phyloP scores from a whole-genome alignment of 2,888 invertebrate genomes.

The Elysia crispata region DNA sequence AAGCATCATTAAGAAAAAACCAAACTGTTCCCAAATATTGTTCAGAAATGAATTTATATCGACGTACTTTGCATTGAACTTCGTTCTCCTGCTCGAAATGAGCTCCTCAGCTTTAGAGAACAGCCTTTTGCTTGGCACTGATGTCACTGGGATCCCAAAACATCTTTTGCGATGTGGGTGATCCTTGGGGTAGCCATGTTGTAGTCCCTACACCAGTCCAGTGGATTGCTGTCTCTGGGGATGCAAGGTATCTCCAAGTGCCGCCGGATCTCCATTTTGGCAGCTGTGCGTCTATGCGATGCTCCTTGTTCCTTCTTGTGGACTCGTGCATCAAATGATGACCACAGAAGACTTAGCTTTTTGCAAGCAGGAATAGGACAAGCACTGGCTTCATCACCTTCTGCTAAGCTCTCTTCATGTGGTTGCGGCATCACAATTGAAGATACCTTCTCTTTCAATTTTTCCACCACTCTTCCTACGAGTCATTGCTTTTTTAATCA shows the following conservation, averaged over 20 bases:
- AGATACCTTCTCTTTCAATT: no score
- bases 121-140: background rate
- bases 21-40: background rate
- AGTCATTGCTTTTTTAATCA: no score
- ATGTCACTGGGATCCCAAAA: background rate
- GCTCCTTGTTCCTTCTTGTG: background rate
- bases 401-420: background rate
- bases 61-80: background rate
- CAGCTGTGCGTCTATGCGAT: background rate
- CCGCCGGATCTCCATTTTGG: background rate
- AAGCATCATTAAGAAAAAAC: background rate
- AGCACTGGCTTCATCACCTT: background rate
- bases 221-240: background rate
- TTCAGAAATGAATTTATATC: background rate
- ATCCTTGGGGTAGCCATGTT: background rate
- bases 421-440: background rate
- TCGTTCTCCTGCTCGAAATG: background rate
- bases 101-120: background rate
- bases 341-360: background rate
- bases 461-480: no score
- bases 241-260: background rate
- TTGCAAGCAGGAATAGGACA: background rate
- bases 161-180: background rate
- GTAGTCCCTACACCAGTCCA: background rate
- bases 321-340: background rate